Evolutionary conservation across 2,113 vertebrate genomes (phyloP).

Genomic region (Macaca nemestrina): DNA sequence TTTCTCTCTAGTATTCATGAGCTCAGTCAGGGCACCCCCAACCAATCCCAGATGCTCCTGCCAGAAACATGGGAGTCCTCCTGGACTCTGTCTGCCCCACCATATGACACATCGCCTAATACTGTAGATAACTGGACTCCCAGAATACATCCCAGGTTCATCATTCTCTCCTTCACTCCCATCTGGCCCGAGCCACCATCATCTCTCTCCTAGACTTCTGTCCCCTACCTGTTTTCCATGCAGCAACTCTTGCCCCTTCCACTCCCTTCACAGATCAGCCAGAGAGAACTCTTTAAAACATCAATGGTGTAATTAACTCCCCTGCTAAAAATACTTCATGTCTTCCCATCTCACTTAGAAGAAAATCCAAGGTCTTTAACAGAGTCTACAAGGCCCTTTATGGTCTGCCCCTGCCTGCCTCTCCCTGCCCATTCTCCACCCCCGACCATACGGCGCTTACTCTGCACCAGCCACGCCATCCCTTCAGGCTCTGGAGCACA

Average conservation of each 20-base stretch:
- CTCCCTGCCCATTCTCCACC: background rate
- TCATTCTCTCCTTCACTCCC: background rate
- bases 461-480: background rate
- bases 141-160: background rate
- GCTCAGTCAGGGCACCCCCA: background rate
- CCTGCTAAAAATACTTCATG: background rate
- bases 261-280: background rate
- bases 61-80: background rate
- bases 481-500: background rate
- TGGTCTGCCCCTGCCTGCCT: background rate
- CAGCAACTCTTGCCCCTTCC: too few species aligned
- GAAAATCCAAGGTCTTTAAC: background rate
- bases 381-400: too few species aligned
- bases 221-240: background rate
- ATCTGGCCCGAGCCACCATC: background rate
- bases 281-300: background rate
- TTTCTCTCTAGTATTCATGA: background rate
- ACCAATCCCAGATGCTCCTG: background rate
- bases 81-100: too few species aligned
- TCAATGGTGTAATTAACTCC: background rate
- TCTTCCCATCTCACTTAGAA: background rate
- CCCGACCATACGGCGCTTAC: fast-evolving
- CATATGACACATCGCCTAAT: too few species aligned
- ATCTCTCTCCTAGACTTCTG: background rate
- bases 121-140: background rate